A percentile compares a stretch with the other conserved stretches of the same genome.
These are phyloP conservation scores for Melikaiella ostensackeni DNA, from an alignment of 2,888 invertebrate species.

Conservation along the genomic window DNA sequence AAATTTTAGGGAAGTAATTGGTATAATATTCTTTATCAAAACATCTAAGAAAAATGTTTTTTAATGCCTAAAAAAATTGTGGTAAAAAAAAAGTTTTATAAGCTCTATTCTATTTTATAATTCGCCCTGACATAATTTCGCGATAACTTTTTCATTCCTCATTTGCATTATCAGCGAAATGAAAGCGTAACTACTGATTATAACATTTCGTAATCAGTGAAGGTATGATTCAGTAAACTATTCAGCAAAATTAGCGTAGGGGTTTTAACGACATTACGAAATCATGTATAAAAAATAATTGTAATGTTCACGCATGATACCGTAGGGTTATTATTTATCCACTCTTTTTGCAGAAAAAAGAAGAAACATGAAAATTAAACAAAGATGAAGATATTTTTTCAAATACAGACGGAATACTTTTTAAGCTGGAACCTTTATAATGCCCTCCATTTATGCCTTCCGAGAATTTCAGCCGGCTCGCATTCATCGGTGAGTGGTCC, in stretches of 20 bases:
- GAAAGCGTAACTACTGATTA: conserved; percentile 28
- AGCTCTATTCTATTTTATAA: conserved; percentile 4
- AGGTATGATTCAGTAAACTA: conserved; percentile 14
- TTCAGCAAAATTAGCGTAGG: conserved; percentile 25
- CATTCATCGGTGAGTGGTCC: too few relatives aligned
- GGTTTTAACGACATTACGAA: neutral
- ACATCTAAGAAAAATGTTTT: too few relatives aligned
- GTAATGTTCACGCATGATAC: neutral
- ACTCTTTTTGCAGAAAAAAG: too few relatives aligned
- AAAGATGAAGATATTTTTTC: too few relatives aligned
- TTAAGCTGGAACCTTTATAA: too few relatives aligned
- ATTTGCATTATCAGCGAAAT: conserved; percentile 28
- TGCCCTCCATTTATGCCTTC: too few relatives aligned
- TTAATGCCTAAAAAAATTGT: too few relatives aligned
- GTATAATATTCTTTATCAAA: too few relatives aligned
- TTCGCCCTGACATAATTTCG: neutral
- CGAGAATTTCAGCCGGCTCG: too few relatives aligned
- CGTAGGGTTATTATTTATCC: too few relatives aligned
- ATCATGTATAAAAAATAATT: neutral
- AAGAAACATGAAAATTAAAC: too few relatives aligned
- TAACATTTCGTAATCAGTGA: conserved; percentile 17
- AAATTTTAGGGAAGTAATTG: neutral
- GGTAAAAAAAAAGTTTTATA: neutral
- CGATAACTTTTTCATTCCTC: conserved; percentile 14
- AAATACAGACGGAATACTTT: too few relatives aligned